Evolutionary conservation across 1,140 invertebrate genomes (phyloP), one percentile per base, ranked within the genome.

Genomic region (Ctenoplectra terminalis): DNA sequence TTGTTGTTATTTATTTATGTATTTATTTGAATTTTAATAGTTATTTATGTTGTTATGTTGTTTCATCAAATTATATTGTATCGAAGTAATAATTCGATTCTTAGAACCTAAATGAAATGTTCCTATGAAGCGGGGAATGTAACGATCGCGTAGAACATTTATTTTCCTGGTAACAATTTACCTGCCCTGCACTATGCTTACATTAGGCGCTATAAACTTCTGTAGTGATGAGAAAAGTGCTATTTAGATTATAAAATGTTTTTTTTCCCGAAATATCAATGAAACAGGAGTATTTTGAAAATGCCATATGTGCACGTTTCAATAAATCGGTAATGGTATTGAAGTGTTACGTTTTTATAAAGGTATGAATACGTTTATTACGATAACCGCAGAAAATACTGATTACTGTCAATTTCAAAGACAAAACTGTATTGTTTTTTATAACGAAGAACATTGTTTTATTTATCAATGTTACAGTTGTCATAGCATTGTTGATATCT

Each of bases 171-270:
- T 48, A 64, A 64, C 34, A n/a, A 73, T 66, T 56, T 67, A 67
- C 60, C 50, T 66, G 31, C 50, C 48, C 71, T 67, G 71, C 34
- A n/a, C 43, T 67, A 34, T 80, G 63, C 84, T 67, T 79, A 71
- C 17, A 58, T 23, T 81, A 50, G 61, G 81, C 82, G 86, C 77
- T 81, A 77, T 56, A 84, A 87, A 81, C 46, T 81, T 72, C 37
- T 69, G 40, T 84, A 84, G 76, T 69, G 80, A 81, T 73, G 40
- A n/a, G n/a, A 43, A 81, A 46, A 43, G 34, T 87, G 77, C 11
- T 56, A 48, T 64, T 40, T 23, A 11, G 20, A 23, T 43, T 74
- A 52, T 76, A 73, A 76, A 73, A 83, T 78, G 73, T 56, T 78
- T 78, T 40, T 63, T 66, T 37, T 37, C 40, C 20, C 26, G n/a